phyloP scores from a whole-genome alignment of 2,113 vertebrate genomes.

The Phyllostomus hastatus region DNA sequence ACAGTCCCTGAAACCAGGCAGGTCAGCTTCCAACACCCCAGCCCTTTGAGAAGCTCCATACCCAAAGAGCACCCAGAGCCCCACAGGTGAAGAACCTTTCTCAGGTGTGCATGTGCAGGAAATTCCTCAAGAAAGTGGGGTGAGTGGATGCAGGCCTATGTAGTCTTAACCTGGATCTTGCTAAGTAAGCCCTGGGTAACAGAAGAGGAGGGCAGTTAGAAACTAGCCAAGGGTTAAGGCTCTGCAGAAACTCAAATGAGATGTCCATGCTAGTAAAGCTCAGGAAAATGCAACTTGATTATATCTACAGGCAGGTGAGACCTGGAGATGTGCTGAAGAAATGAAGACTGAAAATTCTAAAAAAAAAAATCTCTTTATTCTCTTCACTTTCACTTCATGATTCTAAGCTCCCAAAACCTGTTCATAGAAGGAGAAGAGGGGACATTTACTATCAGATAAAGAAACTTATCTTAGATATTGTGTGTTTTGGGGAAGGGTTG shows the following conservation, averaged over 20 bases:
- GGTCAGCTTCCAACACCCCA: no score
- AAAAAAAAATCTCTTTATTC: not conserved
- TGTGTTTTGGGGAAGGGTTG: not conserved
- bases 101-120: no score
- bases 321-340: not conserved
- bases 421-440: not conserved
- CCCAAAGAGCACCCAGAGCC: no score
- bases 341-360: not conserved
- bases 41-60: no score
- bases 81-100: no score
- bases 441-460: not conserved
- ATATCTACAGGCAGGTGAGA: not conserved
- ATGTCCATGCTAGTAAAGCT: not conserved
- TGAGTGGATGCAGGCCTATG: no score
- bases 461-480: not conserved
- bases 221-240: not conserved
- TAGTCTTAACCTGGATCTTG: not conserved
- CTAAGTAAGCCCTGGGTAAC: accelerated
- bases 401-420: not conserved
- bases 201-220: not conserved
- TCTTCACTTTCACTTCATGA: not conserved
- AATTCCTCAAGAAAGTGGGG: no score
- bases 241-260: not conserved
- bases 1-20: no score
- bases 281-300: not conserved